Conservation (phyloP, 2,113 vertebrate genomes). For the Murina feae region DNA sequence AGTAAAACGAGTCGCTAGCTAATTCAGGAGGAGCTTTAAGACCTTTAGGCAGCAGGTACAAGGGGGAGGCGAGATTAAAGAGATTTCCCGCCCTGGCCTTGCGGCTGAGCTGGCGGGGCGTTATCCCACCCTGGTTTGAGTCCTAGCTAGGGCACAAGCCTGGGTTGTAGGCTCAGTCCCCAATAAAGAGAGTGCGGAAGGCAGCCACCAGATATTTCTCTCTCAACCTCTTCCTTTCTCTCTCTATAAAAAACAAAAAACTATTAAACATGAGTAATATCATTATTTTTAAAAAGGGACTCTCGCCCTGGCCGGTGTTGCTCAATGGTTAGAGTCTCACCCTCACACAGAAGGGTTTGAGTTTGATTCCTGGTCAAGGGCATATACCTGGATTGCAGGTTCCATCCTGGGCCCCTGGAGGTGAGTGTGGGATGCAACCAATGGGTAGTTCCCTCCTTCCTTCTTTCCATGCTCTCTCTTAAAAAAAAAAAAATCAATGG, state of each 20-base stretch:
- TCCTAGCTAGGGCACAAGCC: not conserved
- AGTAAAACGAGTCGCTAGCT: not conserved
- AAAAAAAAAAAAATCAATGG: no score
- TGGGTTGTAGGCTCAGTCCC: not conserved
- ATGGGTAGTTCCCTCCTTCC: no score
- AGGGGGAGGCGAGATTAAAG: conserved; percentile 35
- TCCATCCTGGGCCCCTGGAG: no score
- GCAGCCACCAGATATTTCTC: not conserved
- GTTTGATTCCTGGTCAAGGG: no score
- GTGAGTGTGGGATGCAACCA: no score
- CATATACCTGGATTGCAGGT: no score
- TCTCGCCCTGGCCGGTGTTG: no score
- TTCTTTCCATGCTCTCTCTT: no score
- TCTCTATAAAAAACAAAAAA: not conserved
- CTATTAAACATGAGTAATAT: not conserved
- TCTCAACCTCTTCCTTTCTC: not conserved
- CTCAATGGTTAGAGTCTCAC: no score
- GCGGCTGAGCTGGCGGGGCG: no score
- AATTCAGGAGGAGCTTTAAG: conserved; percentile 2
- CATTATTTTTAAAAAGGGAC: not conserved
- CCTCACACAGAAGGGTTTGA: no score
- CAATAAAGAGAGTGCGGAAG: not conserved
- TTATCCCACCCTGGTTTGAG: not conserved
- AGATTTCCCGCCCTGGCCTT: not conserved
- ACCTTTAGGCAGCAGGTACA: not conserved